Evolutionary conservation across 1,140 invertebrate species (phyloP).

Genomic region (Lepidurus arcticus): DNA sequence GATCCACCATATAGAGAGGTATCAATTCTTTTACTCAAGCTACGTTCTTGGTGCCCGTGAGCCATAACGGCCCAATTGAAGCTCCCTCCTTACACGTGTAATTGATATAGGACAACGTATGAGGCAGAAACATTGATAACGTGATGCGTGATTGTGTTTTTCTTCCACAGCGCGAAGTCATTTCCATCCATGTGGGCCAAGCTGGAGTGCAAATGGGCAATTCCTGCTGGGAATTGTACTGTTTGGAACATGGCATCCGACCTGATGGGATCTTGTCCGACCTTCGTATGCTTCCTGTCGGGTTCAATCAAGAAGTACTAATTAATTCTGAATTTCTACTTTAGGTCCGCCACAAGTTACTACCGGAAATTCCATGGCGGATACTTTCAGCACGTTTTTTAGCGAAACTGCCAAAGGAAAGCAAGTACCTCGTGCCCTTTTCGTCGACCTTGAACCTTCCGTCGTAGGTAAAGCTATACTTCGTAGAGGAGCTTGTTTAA

Average conservation of each 20-base stretch:
- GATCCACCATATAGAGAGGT: background rate
- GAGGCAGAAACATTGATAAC: background rate
- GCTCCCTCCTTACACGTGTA: background rate
- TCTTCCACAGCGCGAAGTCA: constrained; percentile 55
- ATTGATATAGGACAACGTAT: constrained; percentile 12
- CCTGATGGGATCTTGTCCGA: constrained; percentile 33
- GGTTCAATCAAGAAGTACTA: background rate
- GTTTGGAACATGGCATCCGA: constrained; percentile 44
- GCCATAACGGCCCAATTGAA: background rate
- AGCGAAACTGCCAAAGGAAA: constrained; percentile 52
- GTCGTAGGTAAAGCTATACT: constrained; percentile 46
- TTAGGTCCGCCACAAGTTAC: constrained; percentile 33
- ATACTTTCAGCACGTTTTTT: constrained; percentile 52
- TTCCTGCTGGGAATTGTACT: constrained; percentile 67
- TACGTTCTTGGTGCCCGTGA: background rate
- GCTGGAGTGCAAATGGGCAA: constrained; percentile 74
- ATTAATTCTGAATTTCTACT: background rate
- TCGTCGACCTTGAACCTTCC: constrained; percentile 54
- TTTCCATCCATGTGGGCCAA: constrained; percentile 63
- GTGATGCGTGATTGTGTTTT: background rate
- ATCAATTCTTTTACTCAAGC: background rate
- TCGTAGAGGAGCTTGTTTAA: constrained; percentile 1
- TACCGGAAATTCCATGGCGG: constrained; percentile 24
- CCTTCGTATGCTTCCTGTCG: constrained; percentile 18
- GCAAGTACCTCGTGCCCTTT: constrained; percentile 52